A percentile compares a stretch with the other conserved stretches of the same genome.
Conservation (phyloP, 2,113 vertebrate species). For the Cyanistes caeruleus region DNA sequence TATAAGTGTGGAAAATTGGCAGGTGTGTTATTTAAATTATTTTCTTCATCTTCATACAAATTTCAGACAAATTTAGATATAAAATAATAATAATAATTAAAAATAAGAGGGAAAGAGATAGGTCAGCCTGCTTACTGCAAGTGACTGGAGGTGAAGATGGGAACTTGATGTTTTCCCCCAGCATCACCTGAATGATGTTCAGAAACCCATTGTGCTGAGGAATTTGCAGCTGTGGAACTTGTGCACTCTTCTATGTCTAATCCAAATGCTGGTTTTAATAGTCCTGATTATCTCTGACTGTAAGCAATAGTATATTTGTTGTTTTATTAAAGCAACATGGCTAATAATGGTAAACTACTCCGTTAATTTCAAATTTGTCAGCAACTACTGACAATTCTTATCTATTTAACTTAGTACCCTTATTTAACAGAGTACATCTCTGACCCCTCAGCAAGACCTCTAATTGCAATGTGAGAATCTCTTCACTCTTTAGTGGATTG, state of each 20-base stretch:
- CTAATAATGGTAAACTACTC: too few species aligned
- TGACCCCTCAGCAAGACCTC: too few species aligned
- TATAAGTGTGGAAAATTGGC: background rate
- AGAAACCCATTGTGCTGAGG: background rate
- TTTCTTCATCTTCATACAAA: background rate
- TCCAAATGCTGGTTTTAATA: background rate
- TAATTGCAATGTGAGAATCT: too few species aligned
- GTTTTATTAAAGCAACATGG: too few species aligned
- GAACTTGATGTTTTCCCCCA: background rate
- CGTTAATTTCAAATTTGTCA: too few species aligned
- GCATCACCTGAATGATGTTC: background rate
- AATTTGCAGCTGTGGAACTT: background rate
- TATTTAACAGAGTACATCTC: too few species aligned
- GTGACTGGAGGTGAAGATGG: background rate
- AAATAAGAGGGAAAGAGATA: background rate
- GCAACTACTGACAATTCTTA: too few species aligned
- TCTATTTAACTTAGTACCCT: too few species aligned
- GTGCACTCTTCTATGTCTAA: rapidly evolving
- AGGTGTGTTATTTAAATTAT: slow-evolving; percentile 3
- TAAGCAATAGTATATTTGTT: too few species aligned
- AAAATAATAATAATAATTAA: slow-evolving; percentile 1
- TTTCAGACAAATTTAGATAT: background rate
- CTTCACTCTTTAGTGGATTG: too few species aligned
- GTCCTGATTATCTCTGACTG: too few species aligned
- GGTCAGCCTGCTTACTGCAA: background rate